Base-by-base conservation (phyloP, 2,797 vertebrate species). In the Darevskia mixta region DNA sequence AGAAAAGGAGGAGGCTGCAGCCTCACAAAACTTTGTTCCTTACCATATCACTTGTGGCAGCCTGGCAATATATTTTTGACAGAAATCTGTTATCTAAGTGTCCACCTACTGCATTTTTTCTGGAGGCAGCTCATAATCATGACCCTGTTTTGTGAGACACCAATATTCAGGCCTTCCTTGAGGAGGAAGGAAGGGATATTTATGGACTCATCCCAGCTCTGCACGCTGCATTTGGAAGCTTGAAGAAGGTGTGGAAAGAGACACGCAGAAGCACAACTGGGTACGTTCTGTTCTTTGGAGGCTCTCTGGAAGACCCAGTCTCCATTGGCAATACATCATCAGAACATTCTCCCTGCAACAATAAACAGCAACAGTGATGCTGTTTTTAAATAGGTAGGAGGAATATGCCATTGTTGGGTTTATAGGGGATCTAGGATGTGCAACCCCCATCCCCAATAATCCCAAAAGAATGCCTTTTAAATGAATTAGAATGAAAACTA, bases 361-460 rank as follows among this genome's bases (percentile, higher is more conserved):
- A 82, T 73, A 27, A 87, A 87, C 49, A 13, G 49, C 49, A 55
- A 55, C 79, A 82, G 41, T 67, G 41, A 79, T 55, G 64, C 43
- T 79, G 8, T 86, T 69, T 86, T 49, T 69, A 66, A 86, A 43
- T 61, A n/a, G 55, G 38, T 43, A 35, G 79, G 58, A 76, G 49
- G 78, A 73, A 61, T 35, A n/a, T n/a, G 66, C n/a, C 11, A 25
- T 38, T 82, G 81, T n/a, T 13, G n/a, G 38, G 69, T 81, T 81
- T 73, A 4, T 81, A 64, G 11, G n/a, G 49, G 10, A 13, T 75
- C 86, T 82, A 32, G 29, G 9, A 82, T 41, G 38, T 38, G 8
- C 55, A 27, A 8, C n/a, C 72, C 35, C 15, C 29, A 10, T 15
- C 49, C 49, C 13, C 49, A 55, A 55, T 55, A 15, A 55, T 13